phyloP scores from a whole-genome alignment of 2,797 vertebrate genomes.

The Cossypha polioptera region DNA sequence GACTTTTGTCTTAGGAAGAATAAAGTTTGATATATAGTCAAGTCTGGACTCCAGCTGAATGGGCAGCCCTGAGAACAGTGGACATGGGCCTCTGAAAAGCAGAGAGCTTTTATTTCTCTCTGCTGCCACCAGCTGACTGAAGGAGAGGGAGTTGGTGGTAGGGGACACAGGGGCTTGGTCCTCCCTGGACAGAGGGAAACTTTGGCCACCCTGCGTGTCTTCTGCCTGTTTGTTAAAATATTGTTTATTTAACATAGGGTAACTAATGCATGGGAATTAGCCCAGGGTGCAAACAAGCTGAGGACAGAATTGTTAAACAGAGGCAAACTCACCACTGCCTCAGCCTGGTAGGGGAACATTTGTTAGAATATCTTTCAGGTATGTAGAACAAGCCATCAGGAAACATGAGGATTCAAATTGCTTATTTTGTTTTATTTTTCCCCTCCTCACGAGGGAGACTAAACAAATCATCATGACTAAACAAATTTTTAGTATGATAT shows the following conservation, averaged over 20 bases:
- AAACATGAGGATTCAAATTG: neutral
- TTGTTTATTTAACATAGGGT: neutral
- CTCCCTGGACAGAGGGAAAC: neutral
- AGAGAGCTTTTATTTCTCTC: neutral
- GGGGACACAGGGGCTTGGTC: neutral
- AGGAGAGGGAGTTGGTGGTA: neutral
- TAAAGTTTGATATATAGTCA: neutral
- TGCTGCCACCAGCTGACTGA: neutral
- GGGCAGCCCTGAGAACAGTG: neutral
- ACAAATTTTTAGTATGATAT: neutral
- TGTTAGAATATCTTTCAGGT: neutral
- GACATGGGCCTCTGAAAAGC: neutral
- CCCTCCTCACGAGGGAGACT: neutral
- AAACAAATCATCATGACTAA: neutral
- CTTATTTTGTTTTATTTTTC: neutral
- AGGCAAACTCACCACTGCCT: neutral
- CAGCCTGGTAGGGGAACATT: neutral
- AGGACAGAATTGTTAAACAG: neutral
- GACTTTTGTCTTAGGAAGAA: neutral
- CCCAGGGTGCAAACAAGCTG: neutral
- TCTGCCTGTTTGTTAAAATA: neutral
- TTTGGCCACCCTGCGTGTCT: rapidly evolving
- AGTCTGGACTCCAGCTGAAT: neutral
- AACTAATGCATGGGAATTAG: neutral
- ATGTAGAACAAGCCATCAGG: neutral